Conservation (phyloP, 2,113 vertebrate genomes). For the Okapia johnstoni region DNA sequence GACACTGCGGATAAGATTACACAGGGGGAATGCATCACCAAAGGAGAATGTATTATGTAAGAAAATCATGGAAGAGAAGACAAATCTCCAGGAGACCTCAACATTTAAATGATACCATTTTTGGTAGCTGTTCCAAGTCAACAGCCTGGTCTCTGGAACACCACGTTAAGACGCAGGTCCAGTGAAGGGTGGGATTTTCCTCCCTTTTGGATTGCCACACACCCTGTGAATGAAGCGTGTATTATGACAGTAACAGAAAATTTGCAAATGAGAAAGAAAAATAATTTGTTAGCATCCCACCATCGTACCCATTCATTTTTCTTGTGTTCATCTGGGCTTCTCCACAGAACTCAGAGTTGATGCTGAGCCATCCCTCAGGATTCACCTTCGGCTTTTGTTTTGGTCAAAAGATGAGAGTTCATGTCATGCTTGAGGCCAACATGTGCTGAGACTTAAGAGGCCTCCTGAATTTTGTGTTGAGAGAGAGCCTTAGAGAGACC, state of each 20-base stretch:
- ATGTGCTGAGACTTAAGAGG: not conserved
- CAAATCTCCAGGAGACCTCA: not conserved
- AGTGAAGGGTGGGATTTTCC: not conserved
- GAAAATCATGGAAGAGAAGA: not conserved
- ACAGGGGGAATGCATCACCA: not conserved
- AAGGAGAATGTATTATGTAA: not conserved
- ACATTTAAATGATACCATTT: not conserved
- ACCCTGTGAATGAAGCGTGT: not conserved
- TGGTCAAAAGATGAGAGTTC: not conserved
- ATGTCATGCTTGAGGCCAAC: not conserved
- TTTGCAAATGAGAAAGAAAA: not conserved
- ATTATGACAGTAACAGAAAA: not conserved
- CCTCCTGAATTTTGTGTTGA: not conserved
- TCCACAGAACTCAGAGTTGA: not conserved
- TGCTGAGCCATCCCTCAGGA: not conserved
- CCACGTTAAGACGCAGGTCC: not conserved
- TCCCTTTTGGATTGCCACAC: not conserved
- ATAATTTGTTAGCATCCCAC: accelerated
- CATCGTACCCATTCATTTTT: not conserved
- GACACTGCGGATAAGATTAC: not conserved
- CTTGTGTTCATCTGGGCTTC: not conserved
- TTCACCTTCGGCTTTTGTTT: not conserved
- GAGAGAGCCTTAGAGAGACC: not conserved
- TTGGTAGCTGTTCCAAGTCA: not conserved
- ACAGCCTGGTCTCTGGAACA: not conserved